These are phyloP conservation scores for Macropodus opercularis DNA, from an alignment of 2,797 vertebrate genomes.

Conservation along the genomic window DNA sequence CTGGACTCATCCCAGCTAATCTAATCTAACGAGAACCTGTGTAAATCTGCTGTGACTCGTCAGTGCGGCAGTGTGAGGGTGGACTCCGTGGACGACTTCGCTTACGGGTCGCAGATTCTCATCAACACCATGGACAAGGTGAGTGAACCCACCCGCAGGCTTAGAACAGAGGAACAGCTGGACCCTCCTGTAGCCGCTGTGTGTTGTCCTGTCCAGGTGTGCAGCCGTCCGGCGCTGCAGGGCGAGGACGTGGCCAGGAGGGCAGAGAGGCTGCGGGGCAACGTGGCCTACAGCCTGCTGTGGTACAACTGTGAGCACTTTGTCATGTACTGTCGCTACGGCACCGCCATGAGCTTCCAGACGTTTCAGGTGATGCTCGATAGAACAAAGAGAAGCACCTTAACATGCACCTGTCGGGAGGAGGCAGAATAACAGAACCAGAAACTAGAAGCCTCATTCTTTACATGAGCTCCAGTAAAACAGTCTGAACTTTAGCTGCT, in stretches of 20 bases:
- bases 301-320: constrained; percentile 98
- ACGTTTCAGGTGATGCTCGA: constrained; percentile 87
- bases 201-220: constrained; percentile 53
- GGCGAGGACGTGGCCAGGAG: constrained; percentile 86
- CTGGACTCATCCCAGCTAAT: no score
- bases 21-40: no score
- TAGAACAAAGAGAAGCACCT: not conserved
- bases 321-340: constrained; percentile 93
- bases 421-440: no score
- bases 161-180: not conserved
- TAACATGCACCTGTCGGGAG: no score
- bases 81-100: constrained; percentile 92
- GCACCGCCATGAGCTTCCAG: constrained; percentile 87
- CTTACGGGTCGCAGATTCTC: constrained; percentile 86
- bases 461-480: not conserved
- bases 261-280: constrained; percentile 86
- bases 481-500: not conserved
- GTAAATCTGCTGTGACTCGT: not conserved
- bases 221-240: constrained; percentile 78
- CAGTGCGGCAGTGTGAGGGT: constrained; percentile 87
- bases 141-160: not conserved
- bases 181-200: not conserved
- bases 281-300: constrained; percentile 87
- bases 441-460: no score
- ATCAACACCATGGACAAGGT: constrained; percentile 87